Conservation (phyloP, 1,140 invertebrate species). For the Leptoteleia sp. region DNA sequence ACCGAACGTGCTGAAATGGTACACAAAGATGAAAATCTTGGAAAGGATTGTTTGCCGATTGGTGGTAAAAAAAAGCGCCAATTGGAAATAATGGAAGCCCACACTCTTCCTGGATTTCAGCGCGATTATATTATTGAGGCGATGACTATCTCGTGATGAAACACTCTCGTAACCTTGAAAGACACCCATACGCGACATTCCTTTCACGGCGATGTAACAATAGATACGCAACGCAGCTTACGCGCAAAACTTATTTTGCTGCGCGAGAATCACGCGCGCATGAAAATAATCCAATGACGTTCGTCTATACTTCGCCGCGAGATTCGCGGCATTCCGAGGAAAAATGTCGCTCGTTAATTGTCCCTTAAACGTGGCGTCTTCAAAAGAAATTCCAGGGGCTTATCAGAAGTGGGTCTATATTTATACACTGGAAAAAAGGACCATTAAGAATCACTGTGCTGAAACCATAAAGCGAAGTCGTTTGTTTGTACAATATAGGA, state of each 20-base stretch:
- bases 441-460: too few relatives aligned
- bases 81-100: slow-evolving; percentile 8
- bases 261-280: slow-evolving; percentile 5
- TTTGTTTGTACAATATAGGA: too few relatives aligned
- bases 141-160: slow-evolving; percentile 51
- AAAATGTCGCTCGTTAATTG: slow-evolving; percentile 16
- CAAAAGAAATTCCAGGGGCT: slow-evolving; percentile 5
- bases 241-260: slow-evolving; percentile 12
- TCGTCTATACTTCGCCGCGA: slow-evolving; percentile 4
- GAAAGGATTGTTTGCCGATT: too few relatives aligned
- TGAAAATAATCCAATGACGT: slow-evolving; percentile 20
- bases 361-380: not conserved
- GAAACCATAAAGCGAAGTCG: too few relatives aligned
- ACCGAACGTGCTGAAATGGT: too few relatives aligned
- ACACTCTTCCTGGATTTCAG: slow-evolving; percentile 37
- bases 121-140: slow-evolving; percentile 28
- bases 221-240: slow-evolving; percentile 38
- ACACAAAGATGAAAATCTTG: too few relatives aligned
- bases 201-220: slow-evolving; percentile 52
- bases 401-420: not conserved
- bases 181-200: slow-evolving; percentile 63
- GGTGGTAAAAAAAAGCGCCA: too few relatives aligned
- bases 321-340: slow-evolving; percentile 17
- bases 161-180: slow-evolving; percentile 67
- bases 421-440: not conserved